phyloP scores from a whole-genome alignment of 2,113 vertebrate species.

The Furnarius figulus region DNA sequence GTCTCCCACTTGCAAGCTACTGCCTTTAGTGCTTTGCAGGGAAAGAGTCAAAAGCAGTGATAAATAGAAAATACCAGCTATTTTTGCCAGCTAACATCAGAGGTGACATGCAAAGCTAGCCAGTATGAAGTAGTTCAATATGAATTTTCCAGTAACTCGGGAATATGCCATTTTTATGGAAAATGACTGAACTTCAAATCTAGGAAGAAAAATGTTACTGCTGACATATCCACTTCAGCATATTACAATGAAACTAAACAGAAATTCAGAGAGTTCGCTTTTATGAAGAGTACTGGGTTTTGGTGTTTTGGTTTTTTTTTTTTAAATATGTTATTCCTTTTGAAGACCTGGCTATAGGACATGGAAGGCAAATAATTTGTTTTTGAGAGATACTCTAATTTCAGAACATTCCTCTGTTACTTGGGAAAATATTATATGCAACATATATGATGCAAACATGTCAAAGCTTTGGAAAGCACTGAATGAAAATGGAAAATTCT shows the following conservation, averaged over 20 bases:
- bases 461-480: not conserved
- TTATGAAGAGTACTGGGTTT: not conserved
- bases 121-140: not conserved
- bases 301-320: too few relatives aligned
- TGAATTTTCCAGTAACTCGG: not conserved
- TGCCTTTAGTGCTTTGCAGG: not conserved
- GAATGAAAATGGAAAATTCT: not conserved
- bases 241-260: not conserved
- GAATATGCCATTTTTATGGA: not conserved
- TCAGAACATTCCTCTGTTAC: fast-evolving
- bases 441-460: not conserved
- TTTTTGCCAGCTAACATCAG: not conserved
- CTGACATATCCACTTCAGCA: not conserved
- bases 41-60: not conserved
- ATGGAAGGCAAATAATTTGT: not conserved
- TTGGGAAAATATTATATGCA: not conserved
- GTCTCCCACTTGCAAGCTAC: not conserved
- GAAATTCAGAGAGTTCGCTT: not conserved
- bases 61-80: not conserved
- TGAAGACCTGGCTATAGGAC: not conserved
- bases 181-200: not conserved
- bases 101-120: not conserved
- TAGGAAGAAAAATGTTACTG: not conserved
- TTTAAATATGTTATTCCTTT: not conserved
- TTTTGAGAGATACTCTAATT: not conserved